Conservation (phyloP, 2,797 vertebrate species). For the Bufotes viridis region DNA sequence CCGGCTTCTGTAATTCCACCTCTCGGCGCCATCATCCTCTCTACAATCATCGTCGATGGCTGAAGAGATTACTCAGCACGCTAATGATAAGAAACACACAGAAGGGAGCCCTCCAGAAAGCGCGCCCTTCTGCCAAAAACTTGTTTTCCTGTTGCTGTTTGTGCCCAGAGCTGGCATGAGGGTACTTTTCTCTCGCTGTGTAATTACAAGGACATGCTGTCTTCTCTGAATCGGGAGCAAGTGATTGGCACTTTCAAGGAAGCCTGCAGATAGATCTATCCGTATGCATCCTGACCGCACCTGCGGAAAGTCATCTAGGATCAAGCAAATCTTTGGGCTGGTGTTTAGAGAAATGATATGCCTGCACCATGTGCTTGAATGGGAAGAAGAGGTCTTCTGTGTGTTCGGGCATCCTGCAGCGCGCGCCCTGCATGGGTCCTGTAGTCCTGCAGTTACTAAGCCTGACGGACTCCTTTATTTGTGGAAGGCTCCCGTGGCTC, state of each 20-base stretch:
- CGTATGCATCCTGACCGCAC: not conserved
- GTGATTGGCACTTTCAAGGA: slow-evolving; percentile 28
- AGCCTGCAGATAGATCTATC: slow-evolving; percentile 10
- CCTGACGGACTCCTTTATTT: not conserved
- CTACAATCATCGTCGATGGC: not conserved
- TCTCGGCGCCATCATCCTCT: not conserved
- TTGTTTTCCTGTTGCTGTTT: slow-evolving; percentile 48
- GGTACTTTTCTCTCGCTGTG: slow-evolving; percentile 17
- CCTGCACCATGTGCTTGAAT: not conserved
- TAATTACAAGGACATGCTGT: slow-evolving; percentile 26
- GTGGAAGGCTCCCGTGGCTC: slow-evolving; percentile 22
- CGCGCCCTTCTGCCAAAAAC: slow-evolving; percentile 38
- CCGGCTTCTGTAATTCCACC: not conserved
- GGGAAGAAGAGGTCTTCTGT: not conserved
- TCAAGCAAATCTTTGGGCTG: not conserved
- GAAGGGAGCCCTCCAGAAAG: slow-evolving; percentile 28
- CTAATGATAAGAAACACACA: slow-evolving; percentile 45
- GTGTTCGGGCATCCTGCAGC: not conserved
- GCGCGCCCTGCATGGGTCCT: not conserved
- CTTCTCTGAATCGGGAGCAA: slow-evolving; percentile 5
- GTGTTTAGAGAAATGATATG: slow-evolving; percentile 2
- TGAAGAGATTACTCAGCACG: slow-evolving; percentile 30
- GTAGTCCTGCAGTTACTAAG: not conserved
- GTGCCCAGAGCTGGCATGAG: slow-evolving; percentile 33
- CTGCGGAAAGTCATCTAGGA: not conserved